Base-by-base conservation (phyloP, 2,888 invertebrate species). In the Drosophila prostipennis region DNA sequence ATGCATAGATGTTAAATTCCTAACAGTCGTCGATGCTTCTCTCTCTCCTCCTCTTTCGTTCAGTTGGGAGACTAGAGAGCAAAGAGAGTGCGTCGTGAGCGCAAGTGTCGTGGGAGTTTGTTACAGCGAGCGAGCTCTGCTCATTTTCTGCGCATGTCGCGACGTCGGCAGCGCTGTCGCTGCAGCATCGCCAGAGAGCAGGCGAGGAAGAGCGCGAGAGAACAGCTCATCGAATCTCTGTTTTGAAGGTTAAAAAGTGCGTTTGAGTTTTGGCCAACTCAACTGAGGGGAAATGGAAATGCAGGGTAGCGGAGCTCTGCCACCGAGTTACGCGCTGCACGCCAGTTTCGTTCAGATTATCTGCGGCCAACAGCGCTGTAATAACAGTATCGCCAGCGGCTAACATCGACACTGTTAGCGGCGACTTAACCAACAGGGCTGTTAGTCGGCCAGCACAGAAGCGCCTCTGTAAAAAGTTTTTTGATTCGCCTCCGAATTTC, bases 161-260 rank as follows among this genome's bases (percentile, higher is more conserved):
- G 23, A 8, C 64, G 64, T 53, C 23, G 56, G 72, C 85, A 65
- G 82, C 77, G 79, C 85, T 79, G 59, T 46, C 23, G 23, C 34
- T 55, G 57, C 32, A 52, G 49, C 37, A 55, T 64, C 49, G 43
- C 23, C 7, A 32, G 3, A n/a, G 48, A 49, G 53, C 40, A 40
- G 11, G 42, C 23, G n/a, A n/a, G 19, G 23, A n/a, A 71, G 59
- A 45, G 6, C 6, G 43, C 19, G 16, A 8, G 26, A 36, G 36
- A 71, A 53, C 36, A 6, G 46, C 70, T 68, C 16, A 59, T 72
- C 81, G 77, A 75, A 76, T 45, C 67, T 52, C 72, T 58, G 54
- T 72, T 84, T 89, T 89, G 89, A 89, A 89, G 89, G 89, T 89
- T 89, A 89, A 87, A 87, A 89, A 83, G 83, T 89, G 87, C 87